Evolutionary conservation across 2,113 vertebrate species (phyloP), one percentile per base, ranked within the genome.

Genomic region (Neolamprologus toae): DNA sequence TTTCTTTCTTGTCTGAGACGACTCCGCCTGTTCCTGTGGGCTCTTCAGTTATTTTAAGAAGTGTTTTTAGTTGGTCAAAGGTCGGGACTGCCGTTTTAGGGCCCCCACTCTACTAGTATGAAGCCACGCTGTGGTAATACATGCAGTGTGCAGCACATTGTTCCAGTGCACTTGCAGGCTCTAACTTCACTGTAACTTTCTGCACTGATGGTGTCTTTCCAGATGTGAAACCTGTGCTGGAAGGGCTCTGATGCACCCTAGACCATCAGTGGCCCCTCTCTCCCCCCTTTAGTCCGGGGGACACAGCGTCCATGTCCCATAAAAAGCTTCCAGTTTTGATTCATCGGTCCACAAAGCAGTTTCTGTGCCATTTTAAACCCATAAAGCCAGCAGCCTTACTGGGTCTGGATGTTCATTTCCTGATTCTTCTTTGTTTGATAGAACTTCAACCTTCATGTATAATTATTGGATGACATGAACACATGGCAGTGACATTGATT

Each of bases 361-460:
- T 71, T 68, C 63, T 42, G 21, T 42, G 66, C 66, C 0, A 21
- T 68, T 21, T 68, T 21, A 37, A 68, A 21, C 3, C 4, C 17
- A 1, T 7, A 13, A 21, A 21, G 8, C 7, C 63, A 42, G 35
- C n/a, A 13, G 35, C 12, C 19, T 42, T 6, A 1, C n/a, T 2
- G 66, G 35, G 3, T 0, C 63, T 42, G 35, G 13, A 23, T 9
- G 37, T 71, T 42, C n/a, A 71, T 23, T 37, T 23, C 5, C 13
- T 23, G 37, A 14, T 71, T 42, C 37, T 42, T 42, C 66, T 40
- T 14, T 23, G 66, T 23, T 42, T 71, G 37, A 16, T 71, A 6
- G 66, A 3, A 23, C 21, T 28, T 76, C 23, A 19, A 28, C 40
- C 21, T 28, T 26, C 0, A 28, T 76, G 0, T 28, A 1, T 35